Percentiles rank a stretch among this genome's conserved stretches.
These are phyloP conservation scores for Drosophila phalerata DNA, from an alignment of 2,888 invertebrate species.

Conservation along the genomic window DNA sequence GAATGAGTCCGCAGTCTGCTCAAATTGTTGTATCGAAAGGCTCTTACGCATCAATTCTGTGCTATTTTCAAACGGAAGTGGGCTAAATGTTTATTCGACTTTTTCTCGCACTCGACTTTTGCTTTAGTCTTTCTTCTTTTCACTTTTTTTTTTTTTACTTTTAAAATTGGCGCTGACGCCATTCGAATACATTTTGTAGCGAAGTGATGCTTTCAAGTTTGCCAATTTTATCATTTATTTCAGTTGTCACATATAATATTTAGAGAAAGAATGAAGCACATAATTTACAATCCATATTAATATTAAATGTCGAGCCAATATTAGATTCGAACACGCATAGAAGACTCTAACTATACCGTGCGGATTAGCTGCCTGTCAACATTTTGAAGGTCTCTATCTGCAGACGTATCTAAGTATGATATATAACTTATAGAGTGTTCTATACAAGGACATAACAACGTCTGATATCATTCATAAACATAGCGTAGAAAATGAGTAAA, in stretches of 20 bases:
- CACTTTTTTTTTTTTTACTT: constrained; percentile 22
- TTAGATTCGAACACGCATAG: constrained; percentile 8
- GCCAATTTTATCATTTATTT: constrained; percentile 53
- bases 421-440: constrained; percentile 29
- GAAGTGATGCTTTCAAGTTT: constrained; percentile 41
- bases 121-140: constrained; percentile 28
- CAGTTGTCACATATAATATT: constrained; percentile 62
- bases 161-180: constrained; percentile 82
- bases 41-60: constrained; percentile 31
- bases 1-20: constrained; percentile 30
- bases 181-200: constrained; percentile 41
- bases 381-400: constrained; percentile 50
- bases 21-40: constrained; percentile 30
- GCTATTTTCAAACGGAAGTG: constrained; percentile 73
- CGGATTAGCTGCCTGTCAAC: constrained; percentile 64
- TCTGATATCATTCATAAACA: constrained; percentile 63
- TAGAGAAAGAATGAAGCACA: constrained; percentile 34
- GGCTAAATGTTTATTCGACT: constrained; percentile 63
- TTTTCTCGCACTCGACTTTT: constrained; percentile 51
- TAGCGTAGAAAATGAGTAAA: constrained; percentile 27
- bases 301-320: constrained; percentile 49
- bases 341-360: neutral
- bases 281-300: constrained; percentile 57
- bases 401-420: constrained; percentile 21
- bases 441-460: constrained; percentile 46